Evolutionary conservation across 2,888 invertebrate species (phyloP), one percentile per base, ranked within the genome.

Genomic region (Parnassius apollo): DNA sequence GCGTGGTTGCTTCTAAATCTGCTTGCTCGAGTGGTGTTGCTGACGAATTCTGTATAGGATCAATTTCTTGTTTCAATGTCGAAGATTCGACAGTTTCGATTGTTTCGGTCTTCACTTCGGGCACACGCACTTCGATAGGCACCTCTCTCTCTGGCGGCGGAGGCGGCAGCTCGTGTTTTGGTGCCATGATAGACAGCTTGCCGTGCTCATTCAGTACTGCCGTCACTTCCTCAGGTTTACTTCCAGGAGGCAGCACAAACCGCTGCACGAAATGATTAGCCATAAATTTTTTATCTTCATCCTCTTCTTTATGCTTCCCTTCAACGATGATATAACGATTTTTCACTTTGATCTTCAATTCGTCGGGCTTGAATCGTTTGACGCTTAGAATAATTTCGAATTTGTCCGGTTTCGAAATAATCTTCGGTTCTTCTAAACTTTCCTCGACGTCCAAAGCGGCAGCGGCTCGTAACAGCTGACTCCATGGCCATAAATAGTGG

Each of bases 401-500:
- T 58, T 82, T 84, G 7, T 86, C 77, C 2, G 77, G 72, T 60
- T 84, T 83, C 1, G 88, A 85, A n/a, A 80, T 69, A 1, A 91
- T 86, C 67, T 87, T 80, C 0, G 90, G 86, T 65, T 89, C 87
- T 62, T 87, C 86, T 9, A 88, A 66, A 60, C 74, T 76, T 54
- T 86, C 81, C 53, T 86, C 84, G 11, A 75, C 72, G 61, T 86
- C 83, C 45, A 86, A 64, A 9, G 83, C 78, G 1, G 85, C 83
- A 18, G 88, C 85, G 7, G 88, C 85, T 65, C 77, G 77, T 59
- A 90, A 77, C 42, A 91, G 79, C 66, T 88, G 86, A 66, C 81
- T 86, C 90, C 90, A 91, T 3, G 90, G 89, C 91, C 89, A 89
- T 53, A 90, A 76, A 68, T 87, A 84, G 72, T 86, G 84, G 74